Percentiles rank a stretch among this genome's conserved stretches.
Evolutionary conservation across 2,888 invertebrate species (phyloP).

Genomic region (Hetaerina titia): DNA sequence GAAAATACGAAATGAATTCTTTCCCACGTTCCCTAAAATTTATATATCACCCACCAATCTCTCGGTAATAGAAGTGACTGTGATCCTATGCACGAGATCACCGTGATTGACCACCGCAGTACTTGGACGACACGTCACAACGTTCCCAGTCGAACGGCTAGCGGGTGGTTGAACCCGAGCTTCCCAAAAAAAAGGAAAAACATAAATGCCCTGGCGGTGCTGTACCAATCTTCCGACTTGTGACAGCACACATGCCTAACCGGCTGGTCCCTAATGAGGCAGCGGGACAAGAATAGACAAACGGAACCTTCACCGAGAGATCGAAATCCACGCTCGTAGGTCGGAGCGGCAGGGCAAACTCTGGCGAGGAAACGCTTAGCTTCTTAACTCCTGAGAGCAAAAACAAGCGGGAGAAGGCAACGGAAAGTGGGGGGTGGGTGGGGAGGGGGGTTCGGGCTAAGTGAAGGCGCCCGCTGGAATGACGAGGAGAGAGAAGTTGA

Average conservation of each 20-base stretch:
- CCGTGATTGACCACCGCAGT: not conserved
- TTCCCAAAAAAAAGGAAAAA: not conserved
- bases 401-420: not conserved
- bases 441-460: not conserved
- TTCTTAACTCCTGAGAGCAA: not conserved
- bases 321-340: not conserved
- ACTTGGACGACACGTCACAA: not conserved
- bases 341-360: not conserved
- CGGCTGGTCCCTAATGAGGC: not conserved
- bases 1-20: too few relatives aligned
- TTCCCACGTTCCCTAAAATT: too few relatives aligned
- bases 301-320: not conserved
- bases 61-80: too few relatives aligned
- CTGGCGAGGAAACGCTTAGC: not conserved
- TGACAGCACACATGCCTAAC: not conserved
- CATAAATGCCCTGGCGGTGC: not conserved
- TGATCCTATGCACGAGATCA: not conserved
- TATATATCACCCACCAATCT: too few relatives aligned
- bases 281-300: slow-evolving; percentile 5
- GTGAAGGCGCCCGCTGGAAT: not conserved
- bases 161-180: not conserved
- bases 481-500: not conserved
- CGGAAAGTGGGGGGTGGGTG: not conserved
- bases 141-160: not conserved
- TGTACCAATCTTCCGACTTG: not conserved